Evolutionary conservation across 2,797 vertebrate species (phyloP).

Genomic region (Protosalanx chinensis): DNA sequence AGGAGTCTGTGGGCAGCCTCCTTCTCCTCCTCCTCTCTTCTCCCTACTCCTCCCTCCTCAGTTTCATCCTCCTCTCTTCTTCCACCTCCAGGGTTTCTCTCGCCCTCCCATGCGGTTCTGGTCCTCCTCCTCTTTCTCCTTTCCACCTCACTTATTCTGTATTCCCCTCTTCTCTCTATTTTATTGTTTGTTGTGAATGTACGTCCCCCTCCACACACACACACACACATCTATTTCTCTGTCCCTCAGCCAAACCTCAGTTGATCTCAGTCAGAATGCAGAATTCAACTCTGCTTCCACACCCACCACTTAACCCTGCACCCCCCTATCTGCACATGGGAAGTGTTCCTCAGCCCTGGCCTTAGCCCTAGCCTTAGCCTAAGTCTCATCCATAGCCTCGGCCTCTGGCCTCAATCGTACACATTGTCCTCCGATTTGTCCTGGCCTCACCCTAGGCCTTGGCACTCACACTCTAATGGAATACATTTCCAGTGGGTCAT

Average conservation of each 20-base stretch:
- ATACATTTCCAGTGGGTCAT: slow-evolving; percentile 21
- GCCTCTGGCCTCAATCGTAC: no score
- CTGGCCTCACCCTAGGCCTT: slow-evolving; percentile 17
- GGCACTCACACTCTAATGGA: neutral
- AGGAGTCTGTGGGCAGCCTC: slow-evolving; percentile 44
- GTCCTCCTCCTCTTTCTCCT: neutral
- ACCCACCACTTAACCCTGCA: neutral
- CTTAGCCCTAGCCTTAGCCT: no score
- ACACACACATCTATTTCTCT: slow-evolving; percentile 22
- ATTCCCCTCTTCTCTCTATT: no score
- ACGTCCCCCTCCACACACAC: no score
- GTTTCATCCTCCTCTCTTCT: slow-evolving; percentile 13
- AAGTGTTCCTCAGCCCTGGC: no score
- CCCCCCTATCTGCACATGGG: neutral
- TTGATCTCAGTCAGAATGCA: slow-evolving; percentile 36
- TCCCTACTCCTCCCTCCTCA: neutral
- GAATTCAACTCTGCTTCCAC: slow-evolving; percentile 15
- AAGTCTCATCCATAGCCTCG: no score
- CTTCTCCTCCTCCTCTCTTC: slow-evolving; percentile 7
- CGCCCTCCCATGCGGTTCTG: slow-evolving; percentile 1
- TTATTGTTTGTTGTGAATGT: no score
- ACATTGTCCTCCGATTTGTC: no score
- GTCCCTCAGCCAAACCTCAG: slow-evolving; percentile 54
- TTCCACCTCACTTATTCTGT: no score
- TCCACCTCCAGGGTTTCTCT: slow-evolving; percentile 37